Evolutionary conservation across 2,113 vertebrate genomes (phyloP).

Genomic region (Cairina moschata): DNA sequence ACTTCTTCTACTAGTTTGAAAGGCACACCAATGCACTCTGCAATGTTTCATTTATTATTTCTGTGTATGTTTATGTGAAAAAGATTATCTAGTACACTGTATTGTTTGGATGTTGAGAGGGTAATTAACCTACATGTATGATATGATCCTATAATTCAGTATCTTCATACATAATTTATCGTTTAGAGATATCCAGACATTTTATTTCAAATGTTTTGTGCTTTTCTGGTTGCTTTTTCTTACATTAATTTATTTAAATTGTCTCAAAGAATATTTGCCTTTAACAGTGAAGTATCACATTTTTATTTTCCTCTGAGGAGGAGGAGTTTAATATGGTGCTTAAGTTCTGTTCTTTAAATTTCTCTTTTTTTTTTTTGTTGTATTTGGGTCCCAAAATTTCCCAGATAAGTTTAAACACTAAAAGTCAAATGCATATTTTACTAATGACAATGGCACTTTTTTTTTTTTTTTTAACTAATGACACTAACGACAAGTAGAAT

Average conservation of each 20-base stretch:
- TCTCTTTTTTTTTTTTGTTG: neutral
- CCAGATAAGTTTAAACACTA: neutral
- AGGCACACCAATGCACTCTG: neutral
- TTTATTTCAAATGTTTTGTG: neutral
- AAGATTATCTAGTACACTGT: neutral
- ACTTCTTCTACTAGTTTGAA: neutral
- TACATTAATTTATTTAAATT: neutral
- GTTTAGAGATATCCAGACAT: neutral
- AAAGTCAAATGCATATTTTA: neutral
- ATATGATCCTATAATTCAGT: neutral
- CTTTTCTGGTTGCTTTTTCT: neutral
- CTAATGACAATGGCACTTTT: neutral
- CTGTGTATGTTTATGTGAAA: neutral
- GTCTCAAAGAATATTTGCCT: neutral
- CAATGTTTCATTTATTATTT: constrained; percentile 19
- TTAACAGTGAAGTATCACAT: neutral
- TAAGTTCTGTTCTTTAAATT: neutral
- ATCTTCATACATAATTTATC: neutral
- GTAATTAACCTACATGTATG: constrained; percentile 1
- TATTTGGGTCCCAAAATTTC: neutral
- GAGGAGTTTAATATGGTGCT: neutral
- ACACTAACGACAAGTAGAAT: neutral
- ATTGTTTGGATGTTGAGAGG: neutral
- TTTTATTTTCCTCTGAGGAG: neutral
- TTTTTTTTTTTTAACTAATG: no score